Evolutionary conservation across 2,797 vertebrate species (phyloP).

Genomic region (Adelosebastes latens): DNA sequence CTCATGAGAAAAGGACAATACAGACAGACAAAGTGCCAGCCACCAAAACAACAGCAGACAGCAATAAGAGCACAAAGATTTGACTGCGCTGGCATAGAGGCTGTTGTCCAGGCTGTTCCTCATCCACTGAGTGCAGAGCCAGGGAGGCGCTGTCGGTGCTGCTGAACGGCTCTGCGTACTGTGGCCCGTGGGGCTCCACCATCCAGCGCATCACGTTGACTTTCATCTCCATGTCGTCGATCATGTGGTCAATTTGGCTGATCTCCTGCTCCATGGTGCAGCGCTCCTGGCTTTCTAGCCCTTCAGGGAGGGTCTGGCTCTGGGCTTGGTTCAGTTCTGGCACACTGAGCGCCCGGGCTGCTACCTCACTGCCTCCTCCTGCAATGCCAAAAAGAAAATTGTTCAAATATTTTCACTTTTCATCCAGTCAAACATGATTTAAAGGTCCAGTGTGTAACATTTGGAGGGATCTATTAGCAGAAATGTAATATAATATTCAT

Average conservation of each 20-base stretch:
- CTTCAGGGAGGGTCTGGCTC: slow-evolving; percentile 21
- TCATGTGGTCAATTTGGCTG: slow-evolving; percentile 69
- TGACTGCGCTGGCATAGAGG: slow-evolving; percentile 52
- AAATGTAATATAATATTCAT: too few relatives aligned
- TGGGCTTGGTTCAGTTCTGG: slow-evolving; percentile 65
- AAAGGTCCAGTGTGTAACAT: not conserved
- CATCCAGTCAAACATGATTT: not conserved
- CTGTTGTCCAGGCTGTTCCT: slow-evolving; percentile 61
- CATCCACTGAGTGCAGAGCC: slow-evolving; percentile 73
- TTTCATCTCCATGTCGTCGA: slow-evolving; percentile 83
- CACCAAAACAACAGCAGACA: slow-evolving; percentile 48
- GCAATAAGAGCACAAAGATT: slow-evolving; percentile 53
- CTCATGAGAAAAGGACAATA: slow-evolving; percentile 70
- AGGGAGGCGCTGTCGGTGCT: slow-evolving; percentile 74
- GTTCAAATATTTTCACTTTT: not conserved
- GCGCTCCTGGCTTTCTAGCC: slow-evolving; percentile 74
- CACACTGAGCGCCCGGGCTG: slow-evolving; percentile 79
- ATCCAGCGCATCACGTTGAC: slow-evolving; percentile 80
- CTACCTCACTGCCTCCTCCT: slow-evolving; percentile 76
- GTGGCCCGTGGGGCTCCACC: slow-evolving; percentile 71
- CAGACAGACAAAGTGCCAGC: slow-evolving; percentile 69
- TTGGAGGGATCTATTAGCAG: too few relatives aligned
- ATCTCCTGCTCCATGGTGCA: slow-evolving; percentile 79
- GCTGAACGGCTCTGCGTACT: slow-evolving; percentile 76
- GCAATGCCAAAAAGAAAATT: not conserved